phyloP scores from a whole-genome alignment of 2,113 vertebrate species.

The Erpornis zantholeuca region DNA sequence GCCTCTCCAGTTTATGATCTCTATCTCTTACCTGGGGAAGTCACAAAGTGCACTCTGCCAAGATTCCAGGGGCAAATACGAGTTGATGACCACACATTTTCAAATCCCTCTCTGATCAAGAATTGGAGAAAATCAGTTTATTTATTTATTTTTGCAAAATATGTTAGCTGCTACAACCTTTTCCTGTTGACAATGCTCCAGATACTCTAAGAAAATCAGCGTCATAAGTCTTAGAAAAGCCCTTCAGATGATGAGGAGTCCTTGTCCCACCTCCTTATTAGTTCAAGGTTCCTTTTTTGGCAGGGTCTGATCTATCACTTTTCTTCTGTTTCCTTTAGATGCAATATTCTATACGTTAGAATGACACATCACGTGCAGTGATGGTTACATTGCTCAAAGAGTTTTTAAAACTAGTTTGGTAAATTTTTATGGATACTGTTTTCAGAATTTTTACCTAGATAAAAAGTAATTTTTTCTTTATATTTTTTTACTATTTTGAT shows the following conservation, averaged over 20 bases:
- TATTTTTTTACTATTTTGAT: neutral
- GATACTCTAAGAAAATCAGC: neutral
- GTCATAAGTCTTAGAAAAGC: neutral
- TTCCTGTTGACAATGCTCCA: neutral
- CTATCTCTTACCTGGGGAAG: accelerated
- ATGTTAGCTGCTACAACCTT: neutral
- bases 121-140: neutral
- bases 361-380: neutral
- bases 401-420: neutral
- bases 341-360: neutral
- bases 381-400: neutral
- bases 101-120: neutral
- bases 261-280: neutral
- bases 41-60: neutral
- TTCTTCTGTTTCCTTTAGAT: neutral
- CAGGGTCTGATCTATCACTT: accelerated
- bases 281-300: accelerated
- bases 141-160: neutral
- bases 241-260: neutral
- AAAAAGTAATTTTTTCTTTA: neutral
- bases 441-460: neutral
- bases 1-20: neutral
- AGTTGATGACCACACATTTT: neutral
- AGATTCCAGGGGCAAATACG: accelerated
- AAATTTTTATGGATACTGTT: neutral